phyloP scores from a whole-genome alignment of 2,113 vertebrate species.

The Nestor notabilis region DNA sequence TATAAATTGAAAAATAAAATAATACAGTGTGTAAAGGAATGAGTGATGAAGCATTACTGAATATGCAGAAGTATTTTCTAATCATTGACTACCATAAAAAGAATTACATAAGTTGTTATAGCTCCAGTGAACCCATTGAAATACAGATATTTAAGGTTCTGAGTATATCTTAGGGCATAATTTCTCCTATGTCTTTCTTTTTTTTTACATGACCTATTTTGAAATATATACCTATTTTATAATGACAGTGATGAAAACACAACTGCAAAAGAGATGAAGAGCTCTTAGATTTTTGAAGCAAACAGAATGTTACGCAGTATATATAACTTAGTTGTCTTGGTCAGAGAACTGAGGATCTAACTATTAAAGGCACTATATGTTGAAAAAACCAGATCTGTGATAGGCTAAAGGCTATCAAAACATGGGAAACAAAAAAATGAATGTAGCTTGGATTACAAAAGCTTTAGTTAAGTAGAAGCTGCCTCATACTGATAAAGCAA shows the following conservation, averaged over 20 bases:
- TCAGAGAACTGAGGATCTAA: neutral
- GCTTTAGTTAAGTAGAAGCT: neutral
- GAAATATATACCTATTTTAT: neutral
- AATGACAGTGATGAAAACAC: neutral
- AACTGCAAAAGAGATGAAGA: neutral
- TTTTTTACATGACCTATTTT: slow-evolving; percentile 2
- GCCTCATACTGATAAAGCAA: neutral
- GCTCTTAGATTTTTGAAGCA: neutral
- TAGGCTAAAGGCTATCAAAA: neutral
- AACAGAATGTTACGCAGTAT: neutral
- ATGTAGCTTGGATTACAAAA: neutral
- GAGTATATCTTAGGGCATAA: neutral
- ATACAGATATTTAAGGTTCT: neutral
- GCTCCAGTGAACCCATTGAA: neutral
- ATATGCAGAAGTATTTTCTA: slow-evolving; percentile 1
- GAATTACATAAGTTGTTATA: neutral
- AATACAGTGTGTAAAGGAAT: neutral
- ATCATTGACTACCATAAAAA: neutral
- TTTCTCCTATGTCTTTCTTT: neutral
- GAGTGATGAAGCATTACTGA: neutral
- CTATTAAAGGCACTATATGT: neutral
- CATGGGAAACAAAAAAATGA: neutral
- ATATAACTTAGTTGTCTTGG: neutral
- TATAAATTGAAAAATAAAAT: slow-evolving; percentile 1
- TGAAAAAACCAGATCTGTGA: neutral